Percentiles rank a stretch among this genome's conserved stretches.
Evolutionary conservation across 2,797 vertebrate genomes (phyloP).

Genomic region (Catamblyrhynchus diadema): DNA sequence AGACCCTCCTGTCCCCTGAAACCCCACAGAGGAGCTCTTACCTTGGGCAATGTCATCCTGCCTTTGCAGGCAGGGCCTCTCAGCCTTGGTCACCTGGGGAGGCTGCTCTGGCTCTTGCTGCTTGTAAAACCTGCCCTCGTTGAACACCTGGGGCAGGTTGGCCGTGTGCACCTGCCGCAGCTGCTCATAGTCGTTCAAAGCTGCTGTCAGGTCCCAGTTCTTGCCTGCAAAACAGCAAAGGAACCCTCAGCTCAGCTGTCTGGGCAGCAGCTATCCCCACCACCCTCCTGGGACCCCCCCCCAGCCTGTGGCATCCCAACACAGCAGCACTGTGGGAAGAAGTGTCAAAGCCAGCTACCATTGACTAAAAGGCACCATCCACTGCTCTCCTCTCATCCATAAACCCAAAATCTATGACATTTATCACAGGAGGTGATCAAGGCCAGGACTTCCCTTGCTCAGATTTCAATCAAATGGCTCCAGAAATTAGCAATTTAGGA

Average conservation of each 20-base stretch:
- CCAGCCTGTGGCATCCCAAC: background rate
- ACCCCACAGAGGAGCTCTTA: constrained; percentile 30
- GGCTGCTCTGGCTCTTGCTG: constrained; percentile 84
- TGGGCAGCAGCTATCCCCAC: background rate
- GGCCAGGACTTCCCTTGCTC: background rate
- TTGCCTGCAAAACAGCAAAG: constrained; percentile 82
- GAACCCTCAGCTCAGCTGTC: background rate
- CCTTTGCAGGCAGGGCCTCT: constrained; percentile 85
- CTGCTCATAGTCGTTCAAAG: constrained; percentile 95
- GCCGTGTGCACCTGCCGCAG: constrained; percentile 96
- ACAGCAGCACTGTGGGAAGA: background rate
- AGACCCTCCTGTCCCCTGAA: background rate
- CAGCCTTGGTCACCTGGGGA: constrained; percentile 85
- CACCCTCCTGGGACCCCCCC: background rate
- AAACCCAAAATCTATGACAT: background rate
- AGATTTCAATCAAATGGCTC: background rate
- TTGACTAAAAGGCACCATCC: background rate
- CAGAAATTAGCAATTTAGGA: background rate
- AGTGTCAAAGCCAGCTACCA: background rate
- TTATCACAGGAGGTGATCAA: background rate
- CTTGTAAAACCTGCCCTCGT: constrained; percentile 89
- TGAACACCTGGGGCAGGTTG: constrained; percentile 95
- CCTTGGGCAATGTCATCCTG: constrained; percentile 95
- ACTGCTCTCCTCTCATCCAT: background rate
- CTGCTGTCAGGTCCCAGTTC: constrained; percentile 98